Percentiles rank a stretch among this genome's conserved stretches.
Evolutionary conservation across 2,888 invertebrate species (phyloP).

Genomic region (Agonum fuliginosum): DNA sequence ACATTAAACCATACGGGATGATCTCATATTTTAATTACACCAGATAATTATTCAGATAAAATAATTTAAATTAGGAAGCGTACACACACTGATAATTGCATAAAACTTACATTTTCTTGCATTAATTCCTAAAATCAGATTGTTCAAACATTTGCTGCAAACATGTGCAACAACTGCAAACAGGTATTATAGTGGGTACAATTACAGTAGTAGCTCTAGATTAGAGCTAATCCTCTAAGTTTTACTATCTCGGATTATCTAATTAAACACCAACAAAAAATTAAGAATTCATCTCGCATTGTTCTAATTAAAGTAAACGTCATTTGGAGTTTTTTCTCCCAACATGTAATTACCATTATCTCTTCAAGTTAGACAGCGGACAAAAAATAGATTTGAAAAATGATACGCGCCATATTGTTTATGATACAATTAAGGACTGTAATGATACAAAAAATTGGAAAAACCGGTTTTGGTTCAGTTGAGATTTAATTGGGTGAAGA

Average conservation of each 20-base stretch:
- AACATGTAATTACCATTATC: conserved; percentile 12
- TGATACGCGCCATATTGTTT: conserved; percentile 38
- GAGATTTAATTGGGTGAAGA: conserved; percentile 8
- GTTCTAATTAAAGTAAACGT: conserved; percentile 33
- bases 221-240: not conserved
- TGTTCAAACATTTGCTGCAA: not conserved
- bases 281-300: not conserved
- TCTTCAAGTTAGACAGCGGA: conserved; percentile 7
- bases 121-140: not conserved
- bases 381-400: conserved; percentile 34
- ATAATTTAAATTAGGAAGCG: not conserved
- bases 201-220: not conserved
- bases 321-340: conserved; percentile 21
- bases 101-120: not conserved
- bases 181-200: not conserved
- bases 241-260: not conserved
- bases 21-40: not conserved
- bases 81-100: not conserved
- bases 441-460: conserved; percentile 29
- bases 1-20: not conserved
- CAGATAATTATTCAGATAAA: not conserved
- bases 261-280: conserved; percentile 6
- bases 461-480: conserved; percentile 10
- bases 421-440: conserved; percentile 41
- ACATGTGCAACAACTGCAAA: not conserved